Evolutionary conservation across 2,888 invertebrate genomes (phyloP).

Genomic region (Neocrepidodera transversa): DNA sequence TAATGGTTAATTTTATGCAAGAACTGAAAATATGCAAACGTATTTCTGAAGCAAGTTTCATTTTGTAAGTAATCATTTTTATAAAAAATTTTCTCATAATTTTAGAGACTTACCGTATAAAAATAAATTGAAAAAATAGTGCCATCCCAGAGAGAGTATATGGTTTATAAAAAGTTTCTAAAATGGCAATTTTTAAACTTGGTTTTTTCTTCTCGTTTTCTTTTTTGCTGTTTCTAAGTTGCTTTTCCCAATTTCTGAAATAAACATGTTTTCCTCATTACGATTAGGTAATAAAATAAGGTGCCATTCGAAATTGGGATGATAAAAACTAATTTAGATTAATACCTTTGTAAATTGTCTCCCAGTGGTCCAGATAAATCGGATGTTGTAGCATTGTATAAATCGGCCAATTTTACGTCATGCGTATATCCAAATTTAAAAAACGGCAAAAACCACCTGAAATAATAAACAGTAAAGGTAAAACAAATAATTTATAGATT

Average conservation of each 20-base stretch:
- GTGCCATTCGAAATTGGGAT: background rate
- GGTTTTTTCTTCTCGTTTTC: constrained; percentile 59
- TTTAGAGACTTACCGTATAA: constrained; percentile 64
- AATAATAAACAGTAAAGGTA: constrained; percentile 15
- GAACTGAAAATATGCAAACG: too few relatives aligned
- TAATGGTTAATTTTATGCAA: too few relatives aligned
- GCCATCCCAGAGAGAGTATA: constrained; percentile 68
- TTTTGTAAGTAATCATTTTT: background rate
- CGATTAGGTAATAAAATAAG: too few relatives aligned
- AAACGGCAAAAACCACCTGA: constrained; percentile 73
- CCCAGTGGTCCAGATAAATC: constrained; percentile 73
- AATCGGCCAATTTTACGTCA: constrained; percentile 70
- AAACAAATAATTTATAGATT: too few relatives aligned
- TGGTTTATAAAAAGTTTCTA: constrained; percentile 67
- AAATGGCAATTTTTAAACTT: constrained; percentile 66
- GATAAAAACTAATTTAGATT: background rate
- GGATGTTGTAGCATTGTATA: constrained; percentile 68
- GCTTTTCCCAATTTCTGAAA: constrained; percentile 26
- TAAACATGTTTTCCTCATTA: too few relatives aligned
- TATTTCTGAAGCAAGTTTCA: too few relatives aligned
- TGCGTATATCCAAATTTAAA: constrained; percentile 70
- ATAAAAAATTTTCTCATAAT: background rate
- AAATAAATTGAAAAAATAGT: constrained; percentile 64
- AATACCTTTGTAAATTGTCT: constrained; percentile 70
- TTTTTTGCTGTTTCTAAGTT: constrained; percentile 12